Conservation (phyloP, 2,797 vertebrate genomes). For the Phalloptychus januarius region DNA sequence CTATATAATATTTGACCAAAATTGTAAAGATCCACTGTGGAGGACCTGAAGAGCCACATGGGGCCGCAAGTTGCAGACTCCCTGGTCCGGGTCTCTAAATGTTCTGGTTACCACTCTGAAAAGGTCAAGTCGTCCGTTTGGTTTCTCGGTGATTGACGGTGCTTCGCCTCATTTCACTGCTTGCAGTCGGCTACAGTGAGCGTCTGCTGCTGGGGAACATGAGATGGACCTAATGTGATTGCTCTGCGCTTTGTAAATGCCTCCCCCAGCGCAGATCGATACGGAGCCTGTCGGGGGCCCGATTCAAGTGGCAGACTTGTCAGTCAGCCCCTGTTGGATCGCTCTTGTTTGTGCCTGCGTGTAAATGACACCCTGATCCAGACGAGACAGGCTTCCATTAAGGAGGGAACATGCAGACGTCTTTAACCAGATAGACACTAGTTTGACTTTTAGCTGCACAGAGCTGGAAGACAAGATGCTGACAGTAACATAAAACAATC, state of each 20-base stretch:
- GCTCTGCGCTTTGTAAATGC: conserved; percentile 43
- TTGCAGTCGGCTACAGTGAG: conserved; percentile 40
- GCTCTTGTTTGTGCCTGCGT: conserved; percentile 34
- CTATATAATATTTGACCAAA: not conserved
- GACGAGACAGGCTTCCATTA: not conserved
- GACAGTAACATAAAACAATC: not conserved
- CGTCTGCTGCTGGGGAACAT: conserved; percentile 31
- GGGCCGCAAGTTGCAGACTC: not conserved
- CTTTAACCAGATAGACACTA: not conserved
- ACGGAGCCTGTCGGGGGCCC: conserved; percentile 15
- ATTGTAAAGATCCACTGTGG: not conserved
- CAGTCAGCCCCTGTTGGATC: conserved; percentile 49
- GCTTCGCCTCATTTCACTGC: conserved; percentile 18
- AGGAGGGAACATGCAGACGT: conserved; percentile 21
- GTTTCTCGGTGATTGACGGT: conserved; percentile 40
- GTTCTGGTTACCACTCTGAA: not conserved
- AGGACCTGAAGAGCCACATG: not conserved
- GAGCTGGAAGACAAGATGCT: not conserved
- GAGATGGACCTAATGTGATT: conserved; percentile 35
- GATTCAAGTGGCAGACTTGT: conserved; percentile 40
- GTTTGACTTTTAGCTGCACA: not conserved
- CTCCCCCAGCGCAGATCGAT: conserved; percentile 51
- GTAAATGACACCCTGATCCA: conserved; percentile 23
- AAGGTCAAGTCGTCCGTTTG: not conserved
- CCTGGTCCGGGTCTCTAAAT: not conserved